A percentile compares a stretch with the other conserved stretches of the same genome.
phyloP scores from a whole-genome alignment of 2,797 vertebrate genomes.

The Coregonus sp. region DNA sequence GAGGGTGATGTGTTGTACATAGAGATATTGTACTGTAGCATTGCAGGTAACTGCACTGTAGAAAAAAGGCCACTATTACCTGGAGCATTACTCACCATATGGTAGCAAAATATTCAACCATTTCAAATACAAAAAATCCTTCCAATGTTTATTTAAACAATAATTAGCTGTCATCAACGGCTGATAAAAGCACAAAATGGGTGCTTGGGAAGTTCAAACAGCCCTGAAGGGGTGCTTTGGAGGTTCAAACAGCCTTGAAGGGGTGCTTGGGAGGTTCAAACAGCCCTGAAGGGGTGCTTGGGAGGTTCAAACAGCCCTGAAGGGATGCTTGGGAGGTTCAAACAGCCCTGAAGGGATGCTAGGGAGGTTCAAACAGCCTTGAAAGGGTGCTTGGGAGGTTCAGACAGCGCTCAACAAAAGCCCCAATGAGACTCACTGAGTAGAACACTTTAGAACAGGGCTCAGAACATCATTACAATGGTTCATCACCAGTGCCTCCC shows the following conservation, averaged over 20 bases:
- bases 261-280: no score
- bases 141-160: slow-evolving; percentile 19
- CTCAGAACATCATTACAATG: slow-evolving; percentile 33
- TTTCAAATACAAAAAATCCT: background rate
- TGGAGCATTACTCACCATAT: slow-evolving; percentile 11
- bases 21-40: slow-evolving; percentile 34
- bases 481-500: slow-evolving; percentile 14
- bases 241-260: no score
- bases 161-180: slow-evolving; percentile 15
- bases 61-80: slow-evolving; percentile 28
- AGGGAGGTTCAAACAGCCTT: no score
- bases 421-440: slow-evolving; percentile 13
- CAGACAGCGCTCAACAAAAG: slow-evolving; percentile 29
- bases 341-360: no score
- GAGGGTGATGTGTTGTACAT: background rate
- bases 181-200: slow-evolving; percentile 24
- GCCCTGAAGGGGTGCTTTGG: no score
- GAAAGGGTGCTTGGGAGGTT: no score
- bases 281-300: no score
- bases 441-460: slow-evolving; percentile 20
- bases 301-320: no score
- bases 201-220: slow-evolving; percentile 23
- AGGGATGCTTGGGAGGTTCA: no score
- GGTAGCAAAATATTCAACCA: slow-evolving; percentile 19
- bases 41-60: slow-evolving; percentile 11